phyloP scores from a whole-genome alignment of 2,888 invertebrate species.

The Syrphus vitripennis region DNA sequence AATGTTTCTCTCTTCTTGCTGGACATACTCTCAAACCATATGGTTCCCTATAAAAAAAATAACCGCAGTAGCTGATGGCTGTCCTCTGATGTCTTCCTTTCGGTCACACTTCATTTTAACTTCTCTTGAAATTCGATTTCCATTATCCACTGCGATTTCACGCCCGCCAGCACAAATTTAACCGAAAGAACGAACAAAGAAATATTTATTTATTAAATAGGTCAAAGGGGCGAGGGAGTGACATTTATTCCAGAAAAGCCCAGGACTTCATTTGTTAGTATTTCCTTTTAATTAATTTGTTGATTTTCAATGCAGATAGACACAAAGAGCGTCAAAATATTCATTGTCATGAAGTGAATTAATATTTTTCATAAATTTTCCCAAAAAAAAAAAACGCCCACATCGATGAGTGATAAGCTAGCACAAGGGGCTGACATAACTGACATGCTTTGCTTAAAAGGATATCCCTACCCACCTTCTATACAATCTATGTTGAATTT shows the following conservation, averaged over 20 bases:
- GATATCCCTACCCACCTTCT: background rate
- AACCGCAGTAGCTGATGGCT: background rate
- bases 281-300: conserved; percentile 65
- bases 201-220: background rate
- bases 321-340: conserved; percentile 58
- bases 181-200: background rate
- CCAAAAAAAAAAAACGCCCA: conserved; percentile 31
- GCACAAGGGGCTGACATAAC: conserved; percentile 28
- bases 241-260: background rate
- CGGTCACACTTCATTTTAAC: conserved; percentile 57
- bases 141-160: conserved; percentile 67
- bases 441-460: background rate
- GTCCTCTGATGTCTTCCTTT: background rate
- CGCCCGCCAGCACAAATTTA: conserved; percentile 61
- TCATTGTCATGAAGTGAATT: conserved; percentile 71
- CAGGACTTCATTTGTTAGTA: conserved; percentile 24
- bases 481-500: background rate
- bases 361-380: conserved; percentile 57
- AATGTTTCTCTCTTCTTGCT: background rate
- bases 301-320: conserved; percentile 56
- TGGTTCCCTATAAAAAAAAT: conserved; percentile 33
- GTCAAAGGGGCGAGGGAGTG: conserved; percentile 4
- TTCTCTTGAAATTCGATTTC: conserved; percentile 62
- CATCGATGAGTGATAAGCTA: conserved; percentile 14
- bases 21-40: conserved; percentile 28